Base-by-base conservation (phyloP, 2,888 invertebrate species). In the Tridacna gigas region DNA sequence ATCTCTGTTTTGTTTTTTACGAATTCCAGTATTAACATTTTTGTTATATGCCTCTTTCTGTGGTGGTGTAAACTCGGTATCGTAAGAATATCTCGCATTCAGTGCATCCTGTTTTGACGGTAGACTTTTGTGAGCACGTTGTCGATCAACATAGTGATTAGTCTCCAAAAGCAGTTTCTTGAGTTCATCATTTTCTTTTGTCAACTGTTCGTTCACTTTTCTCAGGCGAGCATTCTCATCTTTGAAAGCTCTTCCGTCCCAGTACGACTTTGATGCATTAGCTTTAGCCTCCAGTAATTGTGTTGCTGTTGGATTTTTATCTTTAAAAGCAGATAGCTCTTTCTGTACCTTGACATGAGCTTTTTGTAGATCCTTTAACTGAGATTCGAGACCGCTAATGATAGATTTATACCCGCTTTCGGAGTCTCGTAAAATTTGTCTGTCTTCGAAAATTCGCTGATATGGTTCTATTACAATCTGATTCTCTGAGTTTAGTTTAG, bases 331-430 rank as follows among this genome's bases (percentile, higher is more conserved):
- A 12, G 22, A 22, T 2, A 71, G 71, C 47, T 71, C 71, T 51
- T 48, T 71, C 13, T 71, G 71, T 18, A 74, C 56, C 37, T 48
- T 51, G 13, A 79, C 75, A 37, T 74, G 37, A 13, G 37, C 63
- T 20, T 73, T 80, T 74, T 83, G 79, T 22, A 51, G 56, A 25
- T 81, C 82, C 45, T 48, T 81, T 18, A 83, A 26, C 71, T 87
- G 83, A 25, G 79, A 45, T 60, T 87, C 83, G n/a, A 85, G 74
- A 60, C 73, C 74, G 0, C n/a, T 3, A 26, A 87, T 83, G 26
- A 83, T 77, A 37, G 75, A 74, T 66, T 87, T 87, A 66, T 87
- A 87, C 5, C 77, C 76, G 20, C 67, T 51, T 37, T 87, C 87
- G n/a, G 87, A 80, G 13, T 83, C 69, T 12, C 87, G 60, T n/a